Evolutionary conservation across 2,797 vertebrate species (phyloP).

Genomic region (Tympanoctomys barrerae): DNA sequence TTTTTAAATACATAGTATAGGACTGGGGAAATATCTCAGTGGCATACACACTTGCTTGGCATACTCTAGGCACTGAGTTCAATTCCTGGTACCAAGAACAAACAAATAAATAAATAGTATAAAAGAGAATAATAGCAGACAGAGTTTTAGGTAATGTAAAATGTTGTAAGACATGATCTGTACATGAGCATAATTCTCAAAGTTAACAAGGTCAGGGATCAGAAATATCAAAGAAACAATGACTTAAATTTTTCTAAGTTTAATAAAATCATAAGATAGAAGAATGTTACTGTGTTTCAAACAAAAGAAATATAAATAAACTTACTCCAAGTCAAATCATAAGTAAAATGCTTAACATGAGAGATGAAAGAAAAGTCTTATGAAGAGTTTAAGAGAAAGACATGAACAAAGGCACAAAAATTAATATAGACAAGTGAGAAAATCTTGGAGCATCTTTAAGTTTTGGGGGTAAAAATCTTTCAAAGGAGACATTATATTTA

Average conservation of each 20-base stretch:
- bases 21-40: no score
- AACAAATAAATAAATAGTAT: background rate
- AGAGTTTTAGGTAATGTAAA: background rate
- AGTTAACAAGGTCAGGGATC: background rate
- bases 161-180: background rate
- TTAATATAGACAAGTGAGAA: background rate
- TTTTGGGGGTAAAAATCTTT: background rate
- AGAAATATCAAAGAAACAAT: conserved; percentile 10
- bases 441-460: background rate
- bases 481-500: background rate
- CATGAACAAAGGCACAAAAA: background rate
- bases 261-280: background rate
- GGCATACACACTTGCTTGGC: no score
- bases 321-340: background rate
- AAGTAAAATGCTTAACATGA: background rate
- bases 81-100: no score
- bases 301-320: background rate
- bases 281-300: background rate
- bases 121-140: background rate
- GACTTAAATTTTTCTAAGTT: background rate
- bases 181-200: background rate
- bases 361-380: background rate
- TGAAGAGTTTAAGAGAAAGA: background rate
- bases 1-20: background rate
- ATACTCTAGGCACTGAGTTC: no score